Evolutionary conservation across 2,888 invertebrate species (phyloP), one percentile per base, ranked within the genome.

Genomic region (Phengaris alcon): DNA sequence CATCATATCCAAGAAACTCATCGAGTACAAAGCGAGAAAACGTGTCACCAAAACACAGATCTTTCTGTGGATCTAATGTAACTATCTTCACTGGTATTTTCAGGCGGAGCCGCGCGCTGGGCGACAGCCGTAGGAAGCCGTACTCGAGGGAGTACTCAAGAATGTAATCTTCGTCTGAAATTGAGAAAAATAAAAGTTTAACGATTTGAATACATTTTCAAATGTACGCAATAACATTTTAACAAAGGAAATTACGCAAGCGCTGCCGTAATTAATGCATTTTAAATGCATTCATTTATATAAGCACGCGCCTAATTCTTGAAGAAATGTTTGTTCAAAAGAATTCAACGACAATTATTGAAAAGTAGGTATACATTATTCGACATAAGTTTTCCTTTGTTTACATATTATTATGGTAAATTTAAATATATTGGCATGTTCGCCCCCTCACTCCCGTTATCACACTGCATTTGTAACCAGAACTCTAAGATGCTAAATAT

Each of bases 91-190:
- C 98, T 0, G 99, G 98, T 80, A 99, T 98, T 86, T 98, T 97
- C 51, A 99, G 94, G 64, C 96, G 95, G 76, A 97, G 95, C 8
- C 99, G 95, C 0, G 98, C 97, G 74, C 95, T 95, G 0, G 98
- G 97, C 4, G 98, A 97, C 6, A 99, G 93, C 0, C 99, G 95
- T 52, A 99, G 94, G 87, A 99, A 98, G 0, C 99, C 99, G 88
- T 99, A 99, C 88, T 99, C 99, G 80, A 99, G 91, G 0, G 99
- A 98, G 93, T 99, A 99, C 88, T 99, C 99, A 3, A 99, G 97
- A 73, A 99, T 99, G 87, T 99, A 99, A 85, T 98, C 97, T 83
- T 99, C 98, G 82, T 98, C 97, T 87, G 95, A 90, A 89, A 87
- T 69, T 46, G 13, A 74, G 5, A 73, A 13, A 70, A n/a, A 35